These are phyloP conservation scores for Philaenus spumarius DNA, from an alignment of 1,140 invertebrate genomes.

Conservation along the genomic window DNA sequence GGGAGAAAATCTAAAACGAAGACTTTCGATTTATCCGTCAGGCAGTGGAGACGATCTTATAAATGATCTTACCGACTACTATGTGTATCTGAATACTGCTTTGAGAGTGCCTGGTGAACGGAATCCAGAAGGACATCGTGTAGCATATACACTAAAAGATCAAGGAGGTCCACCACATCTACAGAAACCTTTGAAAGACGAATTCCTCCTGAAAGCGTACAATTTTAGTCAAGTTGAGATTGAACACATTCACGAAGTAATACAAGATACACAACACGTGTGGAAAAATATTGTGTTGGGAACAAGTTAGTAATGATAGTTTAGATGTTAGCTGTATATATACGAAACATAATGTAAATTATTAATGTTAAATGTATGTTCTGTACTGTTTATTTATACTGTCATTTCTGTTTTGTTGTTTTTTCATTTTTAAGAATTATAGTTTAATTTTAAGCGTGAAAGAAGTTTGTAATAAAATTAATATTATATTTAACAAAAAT, in stretches of 20 bases:
- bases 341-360: no score
- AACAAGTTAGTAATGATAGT: neutral
- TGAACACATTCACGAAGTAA: neutral
- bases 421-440: no score
- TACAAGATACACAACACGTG: neutral
- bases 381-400: no score
- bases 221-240: neutral
- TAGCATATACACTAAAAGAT: neutral
- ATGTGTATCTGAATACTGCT: neutral
- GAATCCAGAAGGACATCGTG: neutral
- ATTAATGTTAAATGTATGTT: no score
- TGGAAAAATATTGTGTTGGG: neutral
- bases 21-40: neutral
- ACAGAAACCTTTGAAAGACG: neutral
- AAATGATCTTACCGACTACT: conserved; percentile 5
- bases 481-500: no score
- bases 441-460: no score
- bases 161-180: conserved; percentile 1
- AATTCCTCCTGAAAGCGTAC: neutral
- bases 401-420: no score
- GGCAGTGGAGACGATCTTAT: neutral
- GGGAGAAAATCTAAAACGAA: neutral
- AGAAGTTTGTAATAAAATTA: no score
- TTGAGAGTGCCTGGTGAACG: neutral
- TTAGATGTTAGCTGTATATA: no score